phyloP scores from a whole-genome alignment of 2,113 vertebrate genomes.

The Pogona vitticeps region DNA sequence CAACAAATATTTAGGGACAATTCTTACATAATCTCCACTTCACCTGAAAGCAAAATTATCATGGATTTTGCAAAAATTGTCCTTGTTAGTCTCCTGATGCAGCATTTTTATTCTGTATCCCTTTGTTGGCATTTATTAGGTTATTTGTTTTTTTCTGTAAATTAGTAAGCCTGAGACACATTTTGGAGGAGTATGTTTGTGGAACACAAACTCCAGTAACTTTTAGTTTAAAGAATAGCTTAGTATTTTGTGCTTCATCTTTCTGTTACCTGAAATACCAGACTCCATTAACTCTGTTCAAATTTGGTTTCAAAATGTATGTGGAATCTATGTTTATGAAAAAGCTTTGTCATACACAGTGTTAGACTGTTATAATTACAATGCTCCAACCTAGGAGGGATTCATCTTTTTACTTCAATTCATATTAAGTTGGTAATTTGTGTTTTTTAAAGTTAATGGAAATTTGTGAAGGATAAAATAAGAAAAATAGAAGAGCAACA shows the following conservation, averaged over 20 bases:
- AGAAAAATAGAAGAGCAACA: neutral
- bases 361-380: neutral
- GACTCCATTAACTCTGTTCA: neutral
- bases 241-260: neutral
- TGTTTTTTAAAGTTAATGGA: neutral
- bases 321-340: neutral
- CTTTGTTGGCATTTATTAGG: too few species aligned
- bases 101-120: too few species aligned
- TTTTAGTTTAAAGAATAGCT: neutral
- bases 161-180: too few species aligned
- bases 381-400: neutral
- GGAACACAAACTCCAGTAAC: too few species aligned
- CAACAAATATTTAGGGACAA: too few species aligned
- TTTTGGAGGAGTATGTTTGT: too few species aligned
- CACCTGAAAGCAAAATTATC: too few species aligned
- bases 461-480: too few species aligned
- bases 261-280: neutral
- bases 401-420: neutral
- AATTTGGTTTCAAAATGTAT: neutral
- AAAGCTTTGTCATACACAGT: neutral
- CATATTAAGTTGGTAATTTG: neutral
- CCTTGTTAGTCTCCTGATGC: too few species aligned
- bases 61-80: too few species aligned
- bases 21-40: too few species aligned
- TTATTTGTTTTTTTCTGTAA: too few species aligned